Base-by-base conservation (phyloP, 2,797 vertebrate species). In the Lepilemur septentrionalis region DNA sequence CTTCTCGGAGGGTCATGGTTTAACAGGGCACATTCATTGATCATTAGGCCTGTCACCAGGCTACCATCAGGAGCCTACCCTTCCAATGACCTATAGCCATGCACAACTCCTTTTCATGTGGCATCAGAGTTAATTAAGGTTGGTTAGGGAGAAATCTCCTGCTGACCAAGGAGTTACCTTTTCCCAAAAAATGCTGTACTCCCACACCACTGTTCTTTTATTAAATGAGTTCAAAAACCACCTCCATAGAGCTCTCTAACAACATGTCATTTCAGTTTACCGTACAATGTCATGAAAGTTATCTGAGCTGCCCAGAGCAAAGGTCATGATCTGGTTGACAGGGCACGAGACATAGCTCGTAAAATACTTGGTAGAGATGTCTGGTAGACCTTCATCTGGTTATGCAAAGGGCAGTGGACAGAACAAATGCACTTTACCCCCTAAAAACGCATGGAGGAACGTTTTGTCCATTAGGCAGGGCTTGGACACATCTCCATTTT, bases 31-130 rank as follows among this genome's bases (percentile, higher is more conserved):
- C 5, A 17, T 95, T 96, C 98, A 98, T 98, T 98, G 97, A 98
- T 98, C 98, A 98, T 87, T 82, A 86, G 96, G 93, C 93, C 97
- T 98, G 98, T 98, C 98, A 98, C 96, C 69, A 95, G 75, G 97
- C 72, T 93, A 98, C 98, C 98, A 89, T 96, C 95, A 96, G 96
- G 95, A 98, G 94, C 91, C 98, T 98, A 98, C 97, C 98, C 98
- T 98, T 97, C 97, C 96, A 95, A 57, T 98, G 98, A 98, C 98
- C 98, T 98, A 97, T 70, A 96, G 18, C 72, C 90, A 41, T 13
- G 84, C 94, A 93, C 95, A 95, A 32, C 97, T 97, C 79, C 97
- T 98, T 98, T 98, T 98, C 97, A 94, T 93, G 92, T 91, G 97
- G 97, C 96, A 97, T 96, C n/a, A 93, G 95, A 98, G 97, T 98